These are phyloP conservation scores for Rhopalosiphum padi DNA, from an alignment of 1,140 invertebrate species.

Conservation along the genomic window DNA sequence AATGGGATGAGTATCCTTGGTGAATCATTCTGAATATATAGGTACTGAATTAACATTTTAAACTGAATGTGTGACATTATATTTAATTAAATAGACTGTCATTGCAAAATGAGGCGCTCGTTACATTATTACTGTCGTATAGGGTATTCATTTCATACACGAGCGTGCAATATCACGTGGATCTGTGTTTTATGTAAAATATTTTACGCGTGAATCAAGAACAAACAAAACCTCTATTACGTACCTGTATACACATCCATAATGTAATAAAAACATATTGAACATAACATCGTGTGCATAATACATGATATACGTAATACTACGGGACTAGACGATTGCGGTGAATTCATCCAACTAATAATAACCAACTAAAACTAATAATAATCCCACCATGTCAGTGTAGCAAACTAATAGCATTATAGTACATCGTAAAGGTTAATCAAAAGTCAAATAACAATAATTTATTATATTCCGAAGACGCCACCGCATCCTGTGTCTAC, in stretches of 20 bases:
- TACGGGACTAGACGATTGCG: not conserved
- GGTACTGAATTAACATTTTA: not conserved
- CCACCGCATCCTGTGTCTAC: not conserved
- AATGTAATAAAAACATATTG: not conserved
- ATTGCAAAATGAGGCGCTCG: not conserved
- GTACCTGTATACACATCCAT: not conserved
- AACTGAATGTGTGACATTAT: not conserved
- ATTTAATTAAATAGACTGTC: not conserved
- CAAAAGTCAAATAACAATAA: constrained; percentile 45
- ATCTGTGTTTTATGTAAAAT: not conserved
- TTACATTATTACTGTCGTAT: not conserved
- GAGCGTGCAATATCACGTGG: not conserved
- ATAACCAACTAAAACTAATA: constrained; percentile 27
- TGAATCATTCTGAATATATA: not conserved
- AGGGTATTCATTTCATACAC: not conserved
- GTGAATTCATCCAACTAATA: not conserved
- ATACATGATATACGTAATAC: not conserved
- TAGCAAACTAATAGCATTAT: not conserved
- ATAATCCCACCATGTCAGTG: not conserved
- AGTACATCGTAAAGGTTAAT: constrained; percentile 9
- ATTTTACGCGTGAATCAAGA: not conserved
- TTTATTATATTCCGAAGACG: constrained; percentile 12
- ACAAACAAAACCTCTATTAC: not conserved
- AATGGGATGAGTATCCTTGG: too few relatives aligned
- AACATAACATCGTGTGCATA: not conserved